A percentile compares a stretch with the other conserved stretches of the same genome.
Evolutionary conservation across 1,140 invertebrate species (phyloP).

Genomic region (Papilio glaucus): DNA sequence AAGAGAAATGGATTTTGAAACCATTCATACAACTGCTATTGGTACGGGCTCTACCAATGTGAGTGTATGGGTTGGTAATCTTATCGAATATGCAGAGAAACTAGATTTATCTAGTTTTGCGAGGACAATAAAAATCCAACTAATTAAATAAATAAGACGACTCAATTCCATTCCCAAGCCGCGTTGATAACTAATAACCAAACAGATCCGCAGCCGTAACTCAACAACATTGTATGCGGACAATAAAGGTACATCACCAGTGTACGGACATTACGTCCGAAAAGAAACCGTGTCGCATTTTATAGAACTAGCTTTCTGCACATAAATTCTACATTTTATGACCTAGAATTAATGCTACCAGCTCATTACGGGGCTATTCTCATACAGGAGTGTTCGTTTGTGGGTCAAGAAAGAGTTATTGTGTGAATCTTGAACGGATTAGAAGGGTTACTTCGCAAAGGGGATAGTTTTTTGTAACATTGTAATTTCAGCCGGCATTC

Average conservation of each 20-base stretch:
- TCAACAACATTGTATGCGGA: conserved; percentile 69
- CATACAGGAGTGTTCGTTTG: conserved; percentile 68
- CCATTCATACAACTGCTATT: too few species aligned
- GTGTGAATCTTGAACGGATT: conserved; percentile 58
- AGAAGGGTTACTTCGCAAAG: conserved; percentile 50
- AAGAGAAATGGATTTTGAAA: too few species aligned
- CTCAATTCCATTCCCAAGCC: conserved; percentile 47
- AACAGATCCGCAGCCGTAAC: conserved; percentile 65
- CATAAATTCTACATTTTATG: conserved; percentile 81
- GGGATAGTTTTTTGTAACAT: conserved; percentile 53
- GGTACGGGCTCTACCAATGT: background rate
- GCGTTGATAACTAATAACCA: conserved; percentile 42
- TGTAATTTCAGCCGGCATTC: conserved; percentile 5
- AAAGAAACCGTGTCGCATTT: conserved; percentile 76
- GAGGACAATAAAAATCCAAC: background rate
- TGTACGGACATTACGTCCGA: conserved; percentile 51
- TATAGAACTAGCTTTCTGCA: conserved; percentile 67
- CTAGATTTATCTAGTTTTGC: too few species aligned
- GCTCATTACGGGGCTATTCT: conserved; percentile 79
- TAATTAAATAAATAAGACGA: conserved; percentile 38
- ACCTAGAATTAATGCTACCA: conserved; percentile 74
- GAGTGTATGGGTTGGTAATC: too few species aligned
- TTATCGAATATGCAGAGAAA: too few species aligned
- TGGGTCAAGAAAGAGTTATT: conserved; percentile 79
- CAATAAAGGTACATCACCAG: conserved; percentile 48